Base-by-base conservation (phyloP, 2,888 invertebrate genomes). In the Acanthosepion lycidas region DNA sequence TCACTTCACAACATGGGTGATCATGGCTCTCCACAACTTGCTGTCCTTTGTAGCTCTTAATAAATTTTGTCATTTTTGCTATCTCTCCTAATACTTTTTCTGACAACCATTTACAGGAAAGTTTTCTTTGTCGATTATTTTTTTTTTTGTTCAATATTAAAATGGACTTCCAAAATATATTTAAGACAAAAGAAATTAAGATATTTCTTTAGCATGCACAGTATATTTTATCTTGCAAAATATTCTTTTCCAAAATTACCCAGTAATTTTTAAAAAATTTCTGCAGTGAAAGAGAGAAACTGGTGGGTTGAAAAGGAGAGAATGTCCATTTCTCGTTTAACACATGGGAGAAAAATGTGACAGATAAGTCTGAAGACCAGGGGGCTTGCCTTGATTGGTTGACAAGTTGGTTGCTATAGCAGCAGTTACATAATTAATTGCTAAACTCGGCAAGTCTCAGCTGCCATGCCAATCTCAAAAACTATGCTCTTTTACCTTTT, bases 381-480 rank as follows among this genome's bases (percentile, higher is more conserved):
- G 78, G 78, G 64, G 42, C 26, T 20, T 78, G 26, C 28, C n/a
- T 12, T 78, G 78, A 78, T 78, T 78, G n/a, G n/a, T n/a, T 78
- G 78, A n/a, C 78, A 15, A 33, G 33, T 78, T n/a, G 18, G 78
- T 78, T 78, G 78, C 78, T 78, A 33, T 78, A 33, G 78, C 33
- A 78, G n/a, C 78, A 78, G n/a, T 78, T 78, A 78, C n/a, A 78
- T 78, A 78, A 78, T 78, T 78, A 78, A 78, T 78, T 78, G n/a
- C 33, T 51, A 51, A 51, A 51, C 51, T 23, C 15, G 0, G n/a
- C n/a, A 33, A n/a, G 78, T 78, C 78, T 78, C 78, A 78, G n/a
- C 78, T 78, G 78, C 78, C 18, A 78, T 78, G 78, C 33, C n/a
- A 78, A 78, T 78, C 78, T 78, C 33, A 33, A n/a, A n/a, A 78